These are phyloP conservation scores for Drosophila merina DNA, from an alignment of 2,888 invertebrate species.

Conservation along the genomic window DNA sequence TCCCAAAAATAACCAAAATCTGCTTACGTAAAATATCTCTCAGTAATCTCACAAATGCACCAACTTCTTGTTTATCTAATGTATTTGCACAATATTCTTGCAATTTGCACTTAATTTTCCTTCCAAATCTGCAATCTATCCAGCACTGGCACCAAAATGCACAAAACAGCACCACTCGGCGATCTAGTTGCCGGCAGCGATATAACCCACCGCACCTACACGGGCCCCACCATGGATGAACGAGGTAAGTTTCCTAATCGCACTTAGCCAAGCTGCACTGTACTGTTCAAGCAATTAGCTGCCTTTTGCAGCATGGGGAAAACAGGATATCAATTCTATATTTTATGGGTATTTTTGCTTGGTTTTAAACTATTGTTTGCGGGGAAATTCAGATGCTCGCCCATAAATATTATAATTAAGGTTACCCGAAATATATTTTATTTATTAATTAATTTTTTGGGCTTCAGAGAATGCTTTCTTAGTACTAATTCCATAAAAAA, in stretches of 20 bases:
- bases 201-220: conserved; percentile 76
- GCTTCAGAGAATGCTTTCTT: too few species aligned
- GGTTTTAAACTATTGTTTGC: background rate
- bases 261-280: conserved; percentile 15
- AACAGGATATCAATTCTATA: too few species aligned
- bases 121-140: conserved; percentile 51
- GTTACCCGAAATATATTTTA: too few species aligned
- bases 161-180: conserved; percentile 76
- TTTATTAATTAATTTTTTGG: too few species aligned
- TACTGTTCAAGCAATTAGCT: background rate
- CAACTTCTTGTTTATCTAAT: conserved; percentile 1
- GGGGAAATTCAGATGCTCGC: background rate
- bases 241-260: conserved; percentile 74
- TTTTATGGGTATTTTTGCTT: too few species aligned
- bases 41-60: conserved; percentile 17
- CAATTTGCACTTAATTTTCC: conserved; percentile 47
- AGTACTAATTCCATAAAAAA: too few species aligned
- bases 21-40: conserved; percentile 29
- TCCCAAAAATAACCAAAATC: conserved; percentile 34
- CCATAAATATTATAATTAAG: too few species aligned
- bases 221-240: conserved; percentile 75
- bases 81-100: conserved; percentile 7
- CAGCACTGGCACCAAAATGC: conserved; percentile 81
- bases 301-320: background rate
- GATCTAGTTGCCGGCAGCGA: conserved; percentile 80